A percentile compares a stretch with the other conserved stretches of the same genome.
phyloP scores from a whole-genome alignment of 1,140 invertebrate genomes.

The Psix sp. region DNA sequence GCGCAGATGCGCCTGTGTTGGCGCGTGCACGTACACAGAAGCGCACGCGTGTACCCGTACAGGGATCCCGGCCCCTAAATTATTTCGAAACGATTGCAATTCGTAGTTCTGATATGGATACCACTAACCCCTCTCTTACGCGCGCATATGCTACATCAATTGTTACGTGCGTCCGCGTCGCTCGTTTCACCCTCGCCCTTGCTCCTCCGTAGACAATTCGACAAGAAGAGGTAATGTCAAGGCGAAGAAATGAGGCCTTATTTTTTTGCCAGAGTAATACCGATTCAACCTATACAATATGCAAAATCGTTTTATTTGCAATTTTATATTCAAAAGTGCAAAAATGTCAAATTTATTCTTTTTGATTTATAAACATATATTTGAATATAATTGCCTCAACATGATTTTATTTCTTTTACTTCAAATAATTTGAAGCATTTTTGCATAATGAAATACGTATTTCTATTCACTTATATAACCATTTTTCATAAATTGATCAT shows the following conservation, averaged over 20 bases:
- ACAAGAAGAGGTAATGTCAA: slow-evolving; percentile 48
- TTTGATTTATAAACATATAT: no score
- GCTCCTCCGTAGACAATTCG: slow-evolving; percentile 36
- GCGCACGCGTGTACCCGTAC: slow-evolving; percentile 25
- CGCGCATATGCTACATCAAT: slow-evolving; percentile 63
- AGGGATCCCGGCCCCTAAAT: slow-evolving; percentile 73
- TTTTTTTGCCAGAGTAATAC: slow-evolving; percentile 10
- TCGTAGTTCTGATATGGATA: slow-evolving; percentile 61
- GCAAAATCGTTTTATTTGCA: background rate
- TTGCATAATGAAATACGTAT: no score
- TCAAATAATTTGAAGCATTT: no score
- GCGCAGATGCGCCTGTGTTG: slow-evolving; percentile 68
- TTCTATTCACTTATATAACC: no score
- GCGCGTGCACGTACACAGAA: slow-evolving; percentile 26
- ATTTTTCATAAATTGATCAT: no score
- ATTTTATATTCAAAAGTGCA: no score
- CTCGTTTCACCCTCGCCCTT: slow-evolving; percentile 47
- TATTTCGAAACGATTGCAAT: slow-evolving; percentile 74
- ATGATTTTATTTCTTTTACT: no score
- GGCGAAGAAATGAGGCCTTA: slow-evolving; percentile 35
- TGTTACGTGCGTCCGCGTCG: slow-evolving; percentile 40
- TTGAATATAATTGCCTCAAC: no score
- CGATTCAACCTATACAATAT: slow-evolving; percentile 3
- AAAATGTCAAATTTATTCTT: no score
- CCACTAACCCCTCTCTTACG: slow-evolving; percentile 61